These are phyloP conservation scores for Pyrgus malvae DNA, from an alignment of 2,888 invertebrate species.

Conservation along the genomic window DNA sequence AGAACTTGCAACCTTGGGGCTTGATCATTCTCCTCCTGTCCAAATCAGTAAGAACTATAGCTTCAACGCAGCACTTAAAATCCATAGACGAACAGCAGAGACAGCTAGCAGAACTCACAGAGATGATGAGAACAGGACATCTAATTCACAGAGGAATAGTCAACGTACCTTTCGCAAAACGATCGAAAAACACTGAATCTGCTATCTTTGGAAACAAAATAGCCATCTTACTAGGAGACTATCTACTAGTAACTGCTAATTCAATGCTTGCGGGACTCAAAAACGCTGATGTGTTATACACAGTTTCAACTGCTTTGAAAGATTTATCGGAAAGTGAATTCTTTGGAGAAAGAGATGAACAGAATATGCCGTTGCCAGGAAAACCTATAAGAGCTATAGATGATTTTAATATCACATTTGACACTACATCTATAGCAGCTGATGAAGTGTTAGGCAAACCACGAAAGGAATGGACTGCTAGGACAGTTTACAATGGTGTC, in stretches of 20 bases:
- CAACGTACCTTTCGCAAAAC: constrained; percentile 74
- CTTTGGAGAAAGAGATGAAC: constrained; percentile 87
- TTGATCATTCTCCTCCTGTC: constrained; percentile 91
- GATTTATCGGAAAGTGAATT: constrained; percentile 93
- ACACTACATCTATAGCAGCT: constrained; percentile 60
- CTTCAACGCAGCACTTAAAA: constrained; percentile 75
- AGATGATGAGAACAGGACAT: constrained; percentile 93
- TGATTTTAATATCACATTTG: constrained; percentile 62
- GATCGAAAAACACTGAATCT: constrained; percentile 84
- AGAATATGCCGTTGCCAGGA: constrained; percentile 88
- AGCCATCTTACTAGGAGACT: constrained; percentile 89
- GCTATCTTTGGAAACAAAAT: constrained; percentile 72
- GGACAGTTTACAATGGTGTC: constrained; percentile 87
- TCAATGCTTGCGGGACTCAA: constrained; percentile 89
- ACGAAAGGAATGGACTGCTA: constrained; percentile 86
- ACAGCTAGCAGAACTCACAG: constrained; percentile 85
- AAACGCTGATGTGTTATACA: constrained; percentile 88
- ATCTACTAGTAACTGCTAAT: constrained; percentile 90
- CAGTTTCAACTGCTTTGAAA: constrained; percentile 90
- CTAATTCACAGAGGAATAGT: constrained; percentile 87
- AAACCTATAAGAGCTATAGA: constrained; percentile 71
- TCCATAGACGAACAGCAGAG: constrained; percentile 79
- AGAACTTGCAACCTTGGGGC: constrained; percentile 93
- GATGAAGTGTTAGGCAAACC: constrained; percentile 80
- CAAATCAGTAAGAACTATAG: constrained; percentile 85